phyloP scores from a whole-genome alignment of 1,140 invertebrate genomes.

The Colletes gigas region DNA sequence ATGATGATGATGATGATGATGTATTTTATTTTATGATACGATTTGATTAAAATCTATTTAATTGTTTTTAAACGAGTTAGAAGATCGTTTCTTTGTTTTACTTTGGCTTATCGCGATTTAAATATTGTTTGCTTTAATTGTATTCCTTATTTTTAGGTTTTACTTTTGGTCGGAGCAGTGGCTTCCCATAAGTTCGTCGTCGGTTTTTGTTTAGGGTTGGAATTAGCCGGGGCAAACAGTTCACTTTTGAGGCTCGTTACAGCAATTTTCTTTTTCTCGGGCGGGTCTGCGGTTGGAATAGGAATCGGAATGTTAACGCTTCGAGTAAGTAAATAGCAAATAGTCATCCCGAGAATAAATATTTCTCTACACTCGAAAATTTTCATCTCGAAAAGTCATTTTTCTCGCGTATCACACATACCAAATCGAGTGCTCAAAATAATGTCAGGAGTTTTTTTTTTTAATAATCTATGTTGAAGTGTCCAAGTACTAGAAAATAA shows the following conservation, averaged over 20 bases:
- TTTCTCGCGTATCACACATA: not conserved
- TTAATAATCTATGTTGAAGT: not conserved
- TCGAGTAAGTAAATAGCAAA: slow-evolving; percentile 55
- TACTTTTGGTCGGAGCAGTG: slow-evolving; percentile 86
- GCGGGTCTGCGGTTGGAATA: slow-evolving; percentile 86
- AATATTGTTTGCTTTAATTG: not conserved
- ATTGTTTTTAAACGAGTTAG: not conserved
- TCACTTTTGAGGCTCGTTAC: slow-evolving; percentile 81
- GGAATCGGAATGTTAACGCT: slow-evolving; percentile 81
- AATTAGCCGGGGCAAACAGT: slow-evolving; percentile 82
- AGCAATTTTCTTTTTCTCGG: slow-evolving; percentile 84
- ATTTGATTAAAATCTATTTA: not conserved
- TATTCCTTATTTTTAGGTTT: slow-evolving; percentile 79
- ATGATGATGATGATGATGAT: no score
- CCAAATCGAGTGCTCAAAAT: no score
- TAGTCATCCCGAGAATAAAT: not conserved
- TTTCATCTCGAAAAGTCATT: not conserved
- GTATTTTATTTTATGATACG: no score
- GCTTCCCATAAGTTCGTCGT: slow-evolving; percentile 90
- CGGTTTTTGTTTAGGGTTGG: slow-evolving; percentile 88
- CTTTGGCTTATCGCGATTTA: not conserved
- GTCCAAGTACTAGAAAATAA: no score
- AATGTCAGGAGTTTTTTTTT: not conserved
- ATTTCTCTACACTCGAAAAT: not conserved
- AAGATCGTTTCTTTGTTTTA: not conserved